phyloP scores from a whole-genome alignment of 2,888 invertebrate genomes.

The Branchinecta sandiegonensis region DNA sequence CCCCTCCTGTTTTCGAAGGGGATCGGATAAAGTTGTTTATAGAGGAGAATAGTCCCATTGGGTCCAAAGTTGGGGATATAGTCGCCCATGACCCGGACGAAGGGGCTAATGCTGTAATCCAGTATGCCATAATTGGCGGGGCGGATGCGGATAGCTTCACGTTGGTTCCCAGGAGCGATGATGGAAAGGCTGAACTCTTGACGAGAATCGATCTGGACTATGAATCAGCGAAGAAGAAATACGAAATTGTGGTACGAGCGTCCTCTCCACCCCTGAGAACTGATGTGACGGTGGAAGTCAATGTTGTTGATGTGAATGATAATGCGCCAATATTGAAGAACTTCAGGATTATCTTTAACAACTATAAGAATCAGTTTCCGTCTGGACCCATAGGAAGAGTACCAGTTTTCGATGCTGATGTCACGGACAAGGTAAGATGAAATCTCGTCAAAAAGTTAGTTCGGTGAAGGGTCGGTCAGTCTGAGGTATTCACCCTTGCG shows the following conservation, averaged over 20 bases:
- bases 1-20: slow-evolving; percentile 73
- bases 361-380: slow-evolving; percentile 84
- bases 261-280: slow-evolving; percentile 76
- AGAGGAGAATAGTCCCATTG: slow-evolving; percentile 89
- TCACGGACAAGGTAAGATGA: slow-evolving; percentile 47
- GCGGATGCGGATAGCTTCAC: slow-evolving; percentile 77
- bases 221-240: slow-evolving; percentile 81
- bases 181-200: slow-evolving; percentile 55
- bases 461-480: too few relatives aligned
- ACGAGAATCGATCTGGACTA: slow-evolving; percentile 87
- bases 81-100: slow-evolving; percentile 83
- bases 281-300: slow-evolving; percentile 70
- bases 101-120: slow-evolving; percentile 74
- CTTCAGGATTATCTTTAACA: slow-evolving; percentile 83
- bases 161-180: slow-evolving; percentile 52
- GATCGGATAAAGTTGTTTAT: slow-evolving; percentile 77
- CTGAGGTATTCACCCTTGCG: too few relatives aligned
- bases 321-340: slow-evolving; percentile 82
- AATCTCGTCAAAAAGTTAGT: too few relatives aligned
- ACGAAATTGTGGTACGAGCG: slow-evolving; percentile 73
- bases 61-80: slow-evolving; percentile 80
- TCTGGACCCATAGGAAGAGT: slow-evolving; percentile 77
- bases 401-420: slow-evolving; percentile 88
- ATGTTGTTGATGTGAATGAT: slow-evolving; percentile 87
- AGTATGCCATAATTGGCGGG: slow-evolving; percentile 87